Evolutionary conservation across 2,797 vertebrate genomes (phyloP).

Genomic region (Novumbra hubbsi): DNA sequence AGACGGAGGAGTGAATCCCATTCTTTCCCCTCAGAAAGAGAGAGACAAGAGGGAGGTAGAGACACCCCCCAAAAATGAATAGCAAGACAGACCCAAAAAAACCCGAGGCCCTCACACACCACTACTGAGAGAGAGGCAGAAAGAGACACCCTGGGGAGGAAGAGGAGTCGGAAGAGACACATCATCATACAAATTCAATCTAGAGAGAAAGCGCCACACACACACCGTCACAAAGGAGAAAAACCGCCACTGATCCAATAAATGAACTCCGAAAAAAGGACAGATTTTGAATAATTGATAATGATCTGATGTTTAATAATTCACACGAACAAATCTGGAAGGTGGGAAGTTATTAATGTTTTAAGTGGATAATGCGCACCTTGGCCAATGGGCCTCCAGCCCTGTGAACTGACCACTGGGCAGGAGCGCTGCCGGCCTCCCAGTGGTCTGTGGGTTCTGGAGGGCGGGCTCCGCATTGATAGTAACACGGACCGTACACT

Average conservation of each 20-base stretch:
- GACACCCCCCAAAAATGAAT: background rate
- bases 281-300: constrained; percentile 75
- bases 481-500: constrained; percentile 1
- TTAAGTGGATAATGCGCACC: constrained; percentile 57
- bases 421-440: constrained; percentile 24
- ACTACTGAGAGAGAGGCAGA: constrained; percentile 5
- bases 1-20: constrained; percentile 30
- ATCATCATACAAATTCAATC: background rate
- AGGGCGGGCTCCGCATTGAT: background rate
- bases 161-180: constrained; percentile 1
- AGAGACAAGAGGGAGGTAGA: constrained; percentile 1
- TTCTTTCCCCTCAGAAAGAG: constrained; percentile 8
- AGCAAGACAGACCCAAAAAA: background rate
- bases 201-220: background rate
- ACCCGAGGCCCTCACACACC: background rate
- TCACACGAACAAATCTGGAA: constrained; percentile 73
- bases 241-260: constrained; percentile 2
- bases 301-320: constrained; percentile 77
- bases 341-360: constrained; percentile 71
- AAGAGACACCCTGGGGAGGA: background rate
- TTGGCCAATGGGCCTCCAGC: constrained; percentile 24
- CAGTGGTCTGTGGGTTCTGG: background rate
- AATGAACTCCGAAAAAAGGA: constrained; percentile 29
- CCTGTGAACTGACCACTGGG: constrained; percentile 18
- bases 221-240: background rate